phyloP scores from a whole-genome alignment of 1,140 invertebrate species.

The Drosophila pectinifera region DNA sequence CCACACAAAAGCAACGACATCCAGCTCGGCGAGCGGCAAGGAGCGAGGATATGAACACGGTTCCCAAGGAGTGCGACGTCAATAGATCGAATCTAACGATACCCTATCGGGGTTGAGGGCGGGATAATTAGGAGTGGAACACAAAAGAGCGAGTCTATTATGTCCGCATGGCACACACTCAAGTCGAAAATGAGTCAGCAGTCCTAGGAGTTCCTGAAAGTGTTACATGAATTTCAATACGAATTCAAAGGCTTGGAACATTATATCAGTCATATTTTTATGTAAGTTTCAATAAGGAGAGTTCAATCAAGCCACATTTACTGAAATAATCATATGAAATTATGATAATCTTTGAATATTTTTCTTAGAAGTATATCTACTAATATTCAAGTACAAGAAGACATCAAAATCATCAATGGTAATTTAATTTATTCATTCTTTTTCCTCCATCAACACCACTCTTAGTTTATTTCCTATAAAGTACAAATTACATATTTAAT shows the following conservation, averaged over 20 bases:
- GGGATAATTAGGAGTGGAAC: slow-evolving; percentile 25
- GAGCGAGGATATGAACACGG: slow-evolving; percentile 6
- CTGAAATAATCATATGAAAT: too few relatives aligned
- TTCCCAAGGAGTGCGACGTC: slow-evolving; percentile 12
- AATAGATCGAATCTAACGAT: slow-evolving; percentile 40
- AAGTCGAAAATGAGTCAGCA: not conserved
- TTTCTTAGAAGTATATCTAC: too few relatives aligned
- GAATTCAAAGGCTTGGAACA: not conserved
- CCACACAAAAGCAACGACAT: slow-evolving; percentile 67
- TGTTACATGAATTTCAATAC: slow-evolving; percentile 1
- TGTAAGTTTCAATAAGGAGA: too few relatives aligned
- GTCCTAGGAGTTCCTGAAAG: too few relatives aligned
- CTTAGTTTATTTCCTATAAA: not conserved
- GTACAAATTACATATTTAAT: not conserved
- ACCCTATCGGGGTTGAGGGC: slow-evolving; percentile 31
- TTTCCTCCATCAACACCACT: too few relatives aligned
- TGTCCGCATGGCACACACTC: not conserved
- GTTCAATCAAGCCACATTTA: too few relatives aligned
- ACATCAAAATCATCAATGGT: too few relatives aligned
- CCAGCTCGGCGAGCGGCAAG: slow-evolving; percentile 2
- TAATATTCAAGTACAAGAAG: too few relatives aligned
- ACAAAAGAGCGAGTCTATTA: not conserved
- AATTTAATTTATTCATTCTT: too few relatives aligned
- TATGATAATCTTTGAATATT: too few relatives aligned
- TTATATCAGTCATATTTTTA: not conserved